These are phyloP conservation scores for Gallinago media DNA, from an alignment of 2,113 vertebrate species.

Conservation along the genomic window DNA sequence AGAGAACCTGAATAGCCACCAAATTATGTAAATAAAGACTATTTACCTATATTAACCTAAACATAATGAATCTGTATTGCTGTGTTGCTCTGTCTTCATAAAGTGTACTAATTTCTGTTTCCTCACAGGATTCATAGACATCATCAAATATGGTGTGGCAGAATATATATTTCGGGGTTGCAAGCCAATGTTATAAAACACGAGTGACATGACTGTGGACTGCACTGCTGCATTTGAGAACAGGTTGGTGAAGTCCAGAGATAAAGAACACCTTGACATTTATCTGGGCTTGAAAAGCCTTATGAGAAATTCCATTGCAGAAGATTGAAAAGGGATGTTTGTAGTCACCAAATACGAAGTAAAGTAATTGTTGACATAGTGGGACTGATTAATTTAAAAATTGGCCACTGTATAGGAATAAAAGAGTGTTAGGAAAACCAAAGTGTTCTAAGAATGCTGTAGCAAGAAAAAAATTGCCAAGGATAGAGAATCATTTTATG, in stretches of 20 bases:
- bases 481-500: background rate
- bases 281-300: background rate
- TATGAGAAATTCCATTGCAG: background rate
- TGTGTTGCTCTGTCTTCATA: background rate
- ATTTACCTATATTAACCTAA: background rate
- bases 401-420: background rate
- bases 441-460: background rate
- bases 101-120: background rate
- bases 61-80: background rate
- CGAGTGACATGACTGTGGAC: background rate
- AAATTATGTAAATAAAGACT: background rate
- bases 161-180: background rate
- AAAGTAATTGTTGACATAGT: background rate
- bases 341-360: background rate
- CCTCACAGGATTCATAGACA: background rate
- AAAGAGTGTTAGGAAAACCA: background rate
- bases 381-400: background rate
- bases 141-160: background rate
- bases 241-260: background rate
- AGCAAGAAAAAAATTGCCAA: background rate
- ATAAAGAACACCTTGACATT: background rate
- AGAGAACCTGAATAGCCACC: background rate
- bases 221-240: background rate
- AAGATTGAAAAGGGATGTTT: background rate
- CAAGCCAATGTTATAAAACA: background rate